Percentiles rank a stretch among this genome's conserved stretches.
phyloP scores from a whole-genome alignment of 2,113 vertebrate genomes.

The Rhabdomys dilectus region DNA sequence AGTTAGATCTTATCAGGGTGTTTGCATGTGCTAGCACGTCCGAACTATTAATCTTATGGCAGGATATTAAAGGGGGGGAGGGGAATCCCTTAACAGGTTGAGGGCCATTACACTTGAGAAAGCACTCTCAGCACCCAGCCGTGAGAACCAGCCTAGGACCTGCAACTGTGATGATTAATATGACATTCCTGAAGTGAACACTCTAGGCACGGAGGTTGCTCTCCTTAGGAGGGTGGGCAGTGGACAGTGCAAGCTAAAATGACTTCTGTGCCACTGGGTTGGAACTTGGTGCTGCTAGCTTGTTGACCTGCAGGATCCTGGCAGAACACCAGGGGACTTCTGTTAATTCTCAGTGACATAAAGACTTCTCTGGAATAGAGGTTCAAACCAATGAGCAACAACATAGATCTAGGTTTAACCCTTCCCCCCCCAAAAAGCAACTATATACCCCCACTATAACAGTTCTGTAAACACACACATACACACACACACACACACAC shows the following conservation, averaged over 20 bases:
- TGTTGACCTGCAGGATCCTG: conserved; percentile 80
- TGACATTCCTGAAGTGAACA: conserved; percentile 81
- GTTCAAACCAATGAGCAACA: conserved; percentile 53
- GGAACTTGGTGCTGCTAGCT: conserved; percentile 83
- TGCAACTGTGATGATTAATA: conserved; percentile 80
- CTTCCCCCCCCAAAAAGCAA: not conserved
- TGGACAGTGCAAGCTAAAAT: conserved; percentile 82
- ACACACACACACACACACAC: not conserved
- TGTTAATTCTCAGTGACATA: conserved; percentile 82
- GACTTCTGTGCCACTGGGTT: conserved; percentile 82
- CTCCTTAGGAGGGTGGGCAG: conserved; percentile 75
- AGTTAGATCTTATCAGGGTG: conserved; percentile 70
- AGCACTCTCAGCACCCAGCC: conserved; percentile 60
- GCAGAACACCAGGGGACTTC: conserved; percentile 53
- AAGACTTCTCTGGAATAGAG: conserved; percentile 69
- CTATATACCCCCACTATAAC: not conserved
- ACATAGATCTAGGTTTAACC: not conserved
- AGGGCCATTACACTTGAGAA: conserved; percentile 81
- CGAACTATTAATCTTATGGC: conserved; percentile 76
- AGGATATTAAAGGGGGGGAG: conserved; percentile 76
- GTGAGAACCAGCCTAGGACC: conserved; percentile 68
- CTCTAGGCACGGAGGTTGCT: conserved; percentile 71
- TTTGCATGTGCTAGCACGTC: conserved; percentile 50
- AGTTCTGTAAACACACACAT: not conserved
- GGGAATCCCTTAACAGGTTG: conserved; percentile 66